Evolutionary conservation across 2,797 vertebrate species (phyloP).

Genomic region (Liasis olivaceus): DNA sequence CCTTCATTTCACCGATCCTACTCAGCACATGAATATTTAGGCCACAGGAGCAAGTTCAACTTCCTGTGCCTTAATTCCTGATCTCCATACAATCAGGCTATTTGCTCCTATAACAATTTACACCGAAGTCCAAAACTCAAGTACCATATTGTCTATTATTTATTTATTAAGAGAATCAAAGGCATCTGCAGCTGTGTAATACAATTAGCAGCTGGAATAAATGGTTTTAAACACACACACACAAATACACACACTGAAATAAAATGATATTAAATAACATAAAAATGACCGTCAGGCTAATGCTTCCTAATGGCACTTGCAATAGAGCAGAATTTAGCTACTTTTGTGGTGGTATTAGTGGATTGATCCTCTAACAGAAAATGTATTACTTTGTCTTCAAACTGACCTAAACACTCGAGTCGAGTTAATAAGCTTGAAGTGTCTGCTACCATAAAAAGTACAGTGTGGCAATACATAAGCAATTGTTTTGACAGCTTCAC

Average conservation of each 20-base stretch:
- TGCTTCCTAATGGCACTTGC: not conserved
- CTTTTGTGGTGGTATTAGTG: not conserved
- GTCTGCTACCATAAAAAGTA: not conserved
- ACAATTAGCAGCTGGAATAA: not conserved
- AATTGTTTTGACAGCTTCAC: not conserved
- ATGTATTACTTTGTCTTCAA: not conserved
- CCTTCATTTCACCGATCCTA: no score
- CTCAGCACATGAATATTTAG: not conserved
- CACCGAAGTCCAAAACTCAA: not conserved
- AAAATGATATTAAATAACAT: not conserved
- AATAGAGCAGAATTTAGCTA: not conserved
- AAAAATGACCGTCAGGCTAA: not conserved
- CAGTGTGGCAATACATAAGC: not conserved
- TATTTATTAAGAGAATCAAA: not conserved
- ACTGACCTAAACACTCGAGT: not conserved
- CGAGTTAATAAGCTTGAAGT: not conserved
- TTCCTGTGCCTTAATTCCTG: not conserved
- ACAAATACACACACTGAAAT: not conserved
- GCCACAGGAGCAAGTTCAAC: rapidly evolving
- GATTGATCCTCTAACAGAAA: not conserved
- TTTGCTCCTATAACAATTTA: not conserved
- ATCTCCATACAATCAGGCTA: not conserved
- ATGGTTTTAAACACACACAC: not conserved
- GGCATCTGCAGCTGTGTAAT: not conserved
- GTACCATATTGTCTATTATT: not conserved